Conservation (phyloP, 2,797 vertebrate species). For the Avahi laniger region DNA sequence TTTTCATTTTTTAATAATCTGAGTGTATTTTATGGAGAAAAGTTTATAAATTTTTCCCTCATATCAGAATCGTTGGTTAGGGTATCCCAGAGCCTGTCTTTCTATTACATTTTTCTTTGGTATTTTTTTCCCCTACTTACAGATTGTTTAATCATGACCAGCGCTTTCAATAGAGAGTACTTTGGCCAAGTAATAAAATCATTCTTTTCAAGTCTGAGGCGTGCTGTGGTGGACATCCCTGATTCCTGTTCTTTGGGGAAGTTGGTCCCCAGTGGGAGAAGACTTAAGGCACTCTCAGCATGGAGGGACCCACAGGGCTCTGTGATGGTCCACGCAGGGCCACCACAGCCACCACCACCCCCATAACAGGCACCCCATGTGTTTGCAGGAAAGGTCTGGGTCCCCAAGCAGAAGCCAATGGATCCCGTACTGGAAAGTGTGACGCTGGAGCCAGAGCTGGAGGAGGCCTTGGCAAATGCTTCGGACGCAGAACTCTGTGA, state of each 20-base stretch:
- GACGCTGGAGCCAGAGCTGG: constrained; percentile 96
- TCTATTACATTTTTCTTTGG: background rate
- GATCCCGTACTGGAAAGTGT: constrained; percentile 95
- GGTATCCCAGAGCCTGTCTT: background rate
- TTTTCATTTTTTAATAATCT: constrained; percentile 10
- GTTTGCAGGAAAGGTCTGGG: constrained; percentile 92
- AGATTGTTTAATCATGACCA: background rate
- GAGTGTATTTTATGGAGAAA: background rate
- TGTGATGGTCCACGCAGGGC: background rate
- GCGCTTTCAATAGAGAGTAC: background rate
- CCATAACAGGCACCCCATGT: background rate
- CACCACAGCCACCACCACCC: fast-evolving
- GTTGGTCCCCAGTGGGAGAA: background rate
- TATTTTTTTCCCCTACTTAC: background rate
- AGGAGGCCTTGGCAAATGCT: constrained; percentile 95
- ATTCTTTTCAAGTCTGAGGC: background rate
- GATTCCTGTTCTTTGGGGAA: background rate
- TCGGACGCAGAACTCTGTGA: constrained; percentile 97
- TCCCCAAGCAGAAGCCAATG: constrained; percentile 92
- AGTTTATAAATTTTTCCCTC: constrained; percentile 7
- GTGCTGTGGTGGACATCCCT: background rate
- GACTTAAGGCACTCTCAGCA: background rate
- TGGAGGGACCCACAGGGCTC: background rate
- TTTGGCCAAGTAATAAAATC: background rate
- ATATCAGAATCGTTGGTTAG: background rate